Evolutionary conservation across 2,113 vertebrate species (phyloP).

Genomic region (Bos javanicus): DNA sequence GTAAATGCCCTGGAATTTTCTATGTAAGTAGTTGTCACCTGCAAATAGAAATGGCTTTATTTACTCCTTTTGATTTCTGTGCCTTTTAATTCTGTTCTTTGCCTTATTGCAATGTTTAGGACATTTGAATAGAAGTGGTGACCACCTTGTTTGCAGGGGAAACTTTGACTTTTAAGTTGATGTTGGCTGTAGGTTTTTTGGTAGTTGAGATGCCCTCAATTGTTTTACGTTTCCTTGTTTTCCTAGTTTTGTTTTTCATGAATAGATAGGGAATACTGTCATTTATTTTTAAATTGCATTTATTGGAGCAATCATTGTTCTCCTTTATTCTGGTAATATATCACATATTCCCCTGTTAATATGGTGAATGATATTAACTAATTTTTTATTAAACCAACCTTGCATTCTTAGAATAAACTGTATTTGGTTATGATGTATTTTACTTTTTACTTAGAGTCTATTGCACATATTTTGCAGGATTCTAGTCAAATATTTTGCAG

Average conservation of each 20-base stretch:
- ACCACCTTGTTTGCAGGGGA: not conserved
- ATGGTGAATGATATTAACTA: not conserved
- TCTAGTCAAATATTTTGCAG: not conserved
- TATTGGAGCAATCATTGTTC: not conserved
- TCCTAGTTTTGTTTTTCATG: not conserved
- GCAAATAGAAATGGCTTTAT: not conserved
- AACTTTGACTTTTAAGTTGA: not conserved
- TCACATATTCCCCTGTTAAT: not conserved
- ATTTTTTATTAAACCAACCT: not conserved
- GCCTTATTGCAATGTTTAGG: not conserved
- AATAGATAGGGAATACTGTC: not conserved
- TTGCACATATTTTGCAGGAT: not conserved
- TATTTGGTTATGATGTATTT: not conserved
- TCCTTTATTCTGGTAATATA: not conserved
- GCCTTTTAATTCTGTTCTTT: not conserved
- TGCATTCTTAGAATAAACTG: not conserved
- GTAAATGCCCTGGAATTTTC: not conserved
- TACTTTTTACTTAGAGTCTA: not conserved
- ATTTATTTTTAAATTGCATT: not conserved
- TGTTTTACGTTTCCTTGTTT: not conserved
- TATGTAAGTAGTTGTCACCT: not conserved
- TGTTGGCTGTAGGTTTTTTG: not conserved
- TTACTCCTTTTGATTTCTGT: not conserved
- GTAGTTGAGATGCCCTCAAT: not conserved
- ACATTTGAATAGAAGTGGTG: not conserved